Conservation (phyloP, 2,888 invertebrate genomes). For the Lamellibrachia satsuma region DNA sequence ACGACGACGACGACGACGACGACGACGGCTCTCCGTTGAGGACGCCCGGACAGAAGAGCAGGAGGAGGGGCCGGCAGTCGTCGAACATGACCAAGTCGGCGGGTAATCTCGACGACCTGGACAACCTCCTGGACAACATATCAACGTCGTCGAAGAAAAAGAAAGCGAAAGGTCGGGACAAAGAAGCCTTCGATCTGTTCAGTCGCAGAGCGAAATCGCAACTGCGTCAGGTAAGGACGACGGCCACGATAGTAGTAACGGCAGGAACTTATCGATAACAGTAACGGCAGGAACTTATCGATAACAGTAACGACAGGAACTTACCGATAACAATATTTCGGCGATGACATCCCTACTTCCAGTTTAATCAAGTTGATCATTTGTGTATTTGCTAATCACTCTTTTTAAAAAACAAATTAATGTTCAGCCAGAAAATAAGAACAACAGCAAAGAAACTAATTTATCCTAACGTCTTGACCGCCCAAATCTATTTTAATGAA, state of each 20-base stretch:
- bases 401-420: too few relatives aligned
- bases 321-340: neutral
- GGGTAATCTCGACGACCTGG: constrained; percentile 35
- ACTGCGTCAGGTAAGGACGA: neutral
- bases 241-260: neutral
- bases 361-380: neutral
- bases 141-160: constrained; percentile 20
- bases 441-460: neutral
- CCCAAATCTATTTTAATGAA: too few relatives aligned
- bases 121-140: constrained; percentile 26
- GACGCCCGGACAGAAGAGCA: neutral
- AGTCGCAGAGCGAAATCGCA: constrained; percentile 14
- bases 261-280: too few relatives aligned
- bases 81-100: constrained; percentile 26
- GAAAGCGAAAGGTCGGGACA: neutral
- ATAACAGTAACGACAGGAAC: too few relatives aligned
- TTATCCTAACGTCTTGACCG: too few relatives aligned
- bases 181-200: constrained; percentile 27
- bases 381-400: too few relatives aligned
- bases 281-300: too few relatives aligned
- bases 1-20: neutral
- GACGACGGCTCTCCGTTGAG: neutral
- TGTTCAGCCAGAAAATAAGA: too few relatives aligned
- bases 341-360: neutral
- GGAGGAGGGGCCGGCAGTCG: neutral